phyloP scores from a whole-genome alignment of 2,113 vertebrate genomes.

The Nannobrachium achirus region DNA sequence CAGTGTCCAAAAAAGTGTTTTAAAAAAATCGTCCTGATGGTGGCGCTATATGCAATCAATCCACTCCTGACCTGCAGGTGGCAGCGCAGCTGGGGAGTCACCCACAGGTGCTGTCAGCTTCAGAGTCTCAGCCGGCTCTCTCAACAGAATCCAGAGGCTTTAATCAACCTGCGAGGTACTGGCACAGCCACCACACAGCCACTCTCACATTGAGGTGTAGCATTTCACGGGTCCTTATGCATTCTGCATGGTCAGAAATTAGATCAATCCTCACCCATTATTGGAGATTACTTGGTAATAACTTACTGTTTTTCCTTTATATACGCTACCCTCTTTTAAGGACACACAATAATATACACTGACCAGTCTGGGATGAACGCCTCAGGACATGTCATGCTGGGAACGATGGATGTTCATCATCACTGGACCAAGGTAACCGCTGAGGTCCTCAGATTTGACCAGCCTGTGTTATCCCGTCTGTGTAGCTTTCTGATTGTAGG shows the following conservation, averaged over 20 bases:
- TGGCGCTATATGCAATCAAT: not conserved
- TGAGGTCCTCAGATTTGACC: not conserved
- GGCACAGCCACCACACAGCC: not conserved
- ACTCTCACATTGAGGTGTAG: not conserved
- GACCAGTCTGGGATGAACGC: conserved; percentile 94
- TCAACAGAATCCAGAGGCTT: conserved; percentile 85
- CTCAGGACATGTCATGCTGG: conserved; percentile 91
- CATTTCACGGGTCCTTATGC: too few species aligned
- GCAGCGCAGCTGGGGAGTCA: conserved; percentile 95
- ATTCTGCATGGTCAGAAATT: too few species aligned
- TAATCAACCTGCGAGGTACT: conserved; percentile 89
- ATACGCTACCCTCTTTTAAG: conserved; percentile 64
- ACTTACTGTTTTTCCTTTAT: not conserved
- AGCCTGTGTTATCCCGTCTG: not conserved
- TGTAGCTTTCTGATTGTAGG: not conserved
- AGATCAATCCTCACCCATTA: too few species aligned
- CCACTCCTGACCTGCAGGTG: conserved; percentile 80
- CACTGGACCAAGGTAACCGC: conserved; percentile 91
- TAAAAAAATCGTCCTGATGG: too few species aligned
- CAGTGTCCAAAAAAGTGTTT: too few species aligned
- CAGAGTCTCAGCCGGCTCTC: conserved; percentile 91
- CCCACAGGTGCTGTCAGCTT: conserved; percentile 90
- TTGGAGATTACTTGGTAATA: too few species aligned
- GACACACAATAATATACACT: conserved; percentile 87
- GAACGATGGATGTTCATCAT: conserved; percentile 95